These are phyloP conservation scores for Endomychus coccineus DNA, from an alignment of 2,888 invertebrate species.

Conservation along the genomic window DNA sequence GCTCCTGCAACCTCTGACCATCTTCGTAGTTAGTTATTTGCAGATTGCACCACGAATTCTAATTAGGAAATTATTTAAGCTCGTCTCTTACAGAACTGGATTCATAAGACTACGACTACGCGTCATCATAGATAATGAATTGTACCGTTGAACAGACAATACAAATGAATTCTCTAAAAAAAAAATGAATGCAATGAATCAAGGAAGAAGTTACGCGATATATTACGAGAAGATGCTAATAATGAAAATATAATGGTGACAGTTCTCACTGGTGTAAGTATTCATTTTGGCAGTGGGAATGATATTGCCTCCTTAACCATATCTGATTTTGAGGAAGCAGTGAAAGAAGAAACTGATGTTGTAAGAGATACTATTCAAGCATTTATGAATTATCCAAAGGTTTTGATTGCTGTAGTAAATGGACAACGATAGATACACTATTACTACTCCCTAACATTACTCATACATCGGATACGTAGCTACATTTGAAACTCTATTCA, in stretches of 20 bases:
- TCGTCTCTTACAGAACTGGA: no score
- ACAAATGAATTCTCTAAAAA: conserved; percentile 64
- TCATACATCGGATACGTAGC: conserved; percentile 81
- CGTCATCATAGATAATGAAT: conserved; percentile 7
- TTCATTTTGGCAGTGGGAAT: conserved; percentile 81
- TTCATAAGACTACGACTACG: no score
- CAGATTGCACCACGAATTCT: no score
- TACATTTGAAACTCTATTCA: conserved; percentile 83
- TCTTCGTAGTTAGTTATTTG: no score
- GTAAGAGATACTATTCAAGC: conserved; percentile 55
- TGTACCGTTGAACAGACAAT: conserved; percentile 44
- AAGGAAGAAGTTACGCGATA: conserved; percentile 49
- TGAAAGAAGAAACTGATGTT: conserved; percentile 7
- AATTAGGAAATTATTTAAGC: no score
- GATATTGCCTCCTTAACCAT: conserved; percentile 47
- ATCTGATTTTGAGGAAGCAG: conserved; percentile 3
- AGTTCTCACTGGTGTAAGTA: conserved; percentile 72
- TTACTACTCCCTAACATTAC: conserved; percentile 81
- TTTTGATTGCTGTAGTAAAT: conserved; percentile 81
- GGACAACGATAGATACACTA: conserved; percentile 88
- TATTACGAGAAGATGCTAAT: conserved; percentile 60
- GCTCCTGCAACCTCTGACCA: no score
- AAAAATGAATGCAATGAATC: conserved; percentile 75
- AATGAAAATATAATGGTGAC: conserved; percentile 61
- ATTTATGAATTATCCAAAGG: conserved; percentile 81